phyloP scores from a whole-genome alignment of 1,140 invertebrate species.

The Zaprionus nigranus region DNA sequence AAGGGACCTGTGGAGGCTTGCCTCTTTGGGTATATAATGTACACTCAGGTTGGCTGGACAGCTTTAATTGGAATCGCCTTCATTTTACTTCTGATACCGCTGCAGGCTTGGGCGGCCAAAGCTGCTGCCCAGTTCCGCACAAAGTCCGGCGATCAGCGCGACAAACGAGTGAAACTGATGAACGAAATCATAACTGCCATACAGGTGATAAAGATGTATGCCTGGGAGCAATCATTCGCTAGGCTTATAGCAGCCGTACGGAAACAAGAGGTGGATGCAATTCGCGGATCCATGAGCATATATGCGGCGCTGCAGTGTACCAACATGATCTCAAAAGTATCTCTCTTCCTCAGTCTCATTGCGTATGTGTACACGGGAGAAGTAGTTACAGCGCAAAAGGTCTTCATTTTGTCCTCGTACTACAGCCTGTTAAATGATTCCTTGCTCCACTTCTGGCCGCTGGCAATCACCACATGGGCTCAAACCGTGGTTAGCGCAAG shows the following conservation, averaged over 20 bases:
- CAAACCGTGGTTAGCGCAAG: slow-evolving; percentile 88
- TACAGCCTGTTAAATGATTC: slow-evolving; percentile 85
- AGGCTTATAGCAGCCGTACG: slow-evolving; percentile 87
- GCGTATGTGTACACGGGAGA: slow-evolving; percentile 87
- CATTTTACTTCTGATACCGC: slow-evolving; percentile 91
- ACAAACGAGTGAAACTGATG: slow-evolving; percentile 92
- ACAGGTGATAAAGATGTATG: slow-evolving; percentile 93
- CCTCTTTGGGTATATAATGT: slow-evolving; percentile 85
- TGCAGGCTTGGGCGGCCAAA: slow-evolving; percentile 90
- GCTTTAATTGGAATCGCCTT: slow-evolving; percentile 91
- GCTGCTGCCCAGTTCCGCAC: slow-evolving; percentile 86
- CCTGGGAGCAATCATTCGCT: slow-evolving; percentile 90
- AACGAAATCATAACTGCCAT: slow-evolving; percentile 92
- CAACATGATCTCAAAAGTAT: slow-evolving; percentile 86
- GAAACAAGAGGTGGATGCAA: slow-evolving; percentile 83
- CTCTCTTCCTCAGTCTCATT: slow-evolving; percentile 88
- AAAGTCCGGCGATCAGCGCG: slow-evolving; percentile 89
- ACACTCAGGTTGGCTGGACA: slow-evolving; percentile 86
- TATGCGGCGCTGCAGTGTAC: slow-evolving; percentile 84
- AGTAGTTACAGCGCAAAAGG: slow-evolving; percentile 86
- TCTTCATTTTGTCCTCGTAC: slow-evolving; percentile 85
- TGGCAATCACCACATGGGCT: slow-evolving; percentile 87
- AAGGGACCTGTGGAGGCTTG: slow-evolving; percentile 81
- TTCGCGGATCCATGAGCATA: slow-evolving; percentile 86
- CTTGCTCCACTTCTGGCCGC: slow-evolving; percentile 88